Base-by-base conservation (phyloP, 2,888 invertebrate genomes). In the Chaetogeoica ovagalla region DNA sequence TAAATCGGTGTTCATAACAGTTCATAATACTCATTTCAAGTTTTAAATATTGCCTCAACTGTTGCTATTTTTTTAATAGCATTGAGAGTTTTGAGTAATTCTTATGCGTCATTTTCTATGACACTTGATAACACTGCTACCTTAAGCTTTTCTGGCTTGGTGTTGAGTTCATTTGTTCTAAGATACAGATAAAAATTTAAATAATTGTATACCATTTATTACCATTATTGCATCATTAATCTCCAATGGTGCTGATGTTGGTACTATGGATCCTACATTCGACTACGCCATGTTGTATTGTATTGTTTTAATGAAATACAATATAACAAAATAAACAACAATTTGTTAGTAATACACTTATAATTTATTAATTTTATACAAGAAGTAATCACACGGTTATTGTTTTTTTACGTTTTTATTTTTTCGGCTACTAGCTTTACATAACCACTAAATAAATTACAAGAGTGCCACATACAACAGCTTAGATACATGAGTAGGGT, bases 81-180 rank as follows among this genome's bases (percentile, higher is more conserved):
- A 7, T 71, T 71, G 17, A 68, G 48, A 15, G 66, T 48, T n/a
- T 68, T n/a, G n/a, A 68, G 17, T 17, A 43, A 68, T 15, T 68
- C 66, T 19, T 48, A 68, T 9, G 74, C 17, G 15, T 74, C 74
- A 63, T 74, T 52, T 11, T 65, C 74, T 48, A 74, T 74, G 15
- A 63, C 52, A 48, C 62, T 63, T 6, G 63, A 52, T 21, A 65
- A n/a, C 5, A 63, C 48, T 19, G 74, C 52, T 30, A 74, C 63
- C 37, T 74, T 74, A 19, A 62, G 21, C 37, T 52, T 55, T 30
- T 74, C 74, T n/a, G 63, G 1, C 37, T 74, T 65, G 2, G 39
- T 13, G 52, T 74, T 65, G 2, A 74, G 19, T 7, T 74, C 52
- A 74, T 55, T 74, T n/a, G 74, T 65, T 39, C 62, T 62, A 5